Conservation (phyloP, 2,888 invertebrate species). For the Limnephilus lunatus region DNA sequence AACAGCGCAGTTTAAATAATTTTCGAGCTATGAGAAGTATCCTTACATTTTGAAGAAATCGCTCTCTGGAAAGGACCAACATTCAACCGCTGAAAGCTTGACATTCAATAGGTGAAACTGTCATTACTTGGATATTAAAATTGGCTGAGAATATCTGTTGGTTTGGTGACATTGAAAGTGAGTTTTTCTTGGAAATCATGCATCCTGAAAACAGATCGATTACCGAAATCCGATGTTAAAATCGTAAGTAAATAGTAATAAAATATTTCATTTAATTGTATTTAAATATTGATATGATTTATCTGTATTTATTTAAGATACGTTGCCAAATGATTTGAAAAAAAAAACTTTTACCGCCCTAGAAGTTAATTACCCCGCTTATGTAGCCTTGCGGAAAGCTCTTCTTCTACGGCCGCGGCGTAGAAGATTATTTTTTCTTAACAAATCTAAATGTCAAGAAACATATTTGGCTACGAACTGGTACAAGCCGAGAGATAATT, state of each 20-base stretch:
- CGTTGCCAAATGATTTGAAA: not conserved
- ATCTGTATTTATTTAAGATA: not conserved
- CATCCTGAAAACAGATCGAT: conserved; percentile 2
- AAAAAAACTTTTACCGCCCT: not conserved
- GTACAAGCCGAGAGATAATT: no score
- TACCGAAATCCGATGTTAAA: not conserved
- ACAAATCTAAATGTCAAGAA: not conserved
- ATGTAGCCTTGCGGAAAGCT: not conserved
- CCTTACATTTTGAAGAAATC: not conserved
- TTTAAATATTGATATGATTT: not conserved
- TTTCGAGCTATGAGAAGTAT: not conserved
- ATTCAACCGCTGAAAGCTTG: not conserved
- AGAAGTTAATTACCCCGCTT: not conserved
- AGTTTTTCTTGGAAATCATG: not conserved
- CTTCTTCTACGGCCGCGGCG: not conserved
- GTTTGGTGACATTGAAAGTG: not conserved
- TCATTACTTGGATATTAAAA: not conserved
- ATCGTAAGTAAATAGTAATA: not conserved
- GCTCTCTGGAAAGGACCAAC: not conserved
- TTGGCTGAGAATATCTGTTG: not conserved
- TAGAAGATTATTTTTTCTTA: not conserved
- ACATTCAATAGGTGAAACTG: not conserved
- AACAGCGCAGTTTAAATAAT: conserved; percentile 35
- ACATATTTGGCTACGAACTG: not conserved
- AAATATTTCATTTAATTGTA: not conserved